Percentiles rank a stretch among this genome's conserved stretches.
phyloP scores from a whole-genome alignment of 2,888 invertebrate species.

The Oscheius sp. region DNA sequence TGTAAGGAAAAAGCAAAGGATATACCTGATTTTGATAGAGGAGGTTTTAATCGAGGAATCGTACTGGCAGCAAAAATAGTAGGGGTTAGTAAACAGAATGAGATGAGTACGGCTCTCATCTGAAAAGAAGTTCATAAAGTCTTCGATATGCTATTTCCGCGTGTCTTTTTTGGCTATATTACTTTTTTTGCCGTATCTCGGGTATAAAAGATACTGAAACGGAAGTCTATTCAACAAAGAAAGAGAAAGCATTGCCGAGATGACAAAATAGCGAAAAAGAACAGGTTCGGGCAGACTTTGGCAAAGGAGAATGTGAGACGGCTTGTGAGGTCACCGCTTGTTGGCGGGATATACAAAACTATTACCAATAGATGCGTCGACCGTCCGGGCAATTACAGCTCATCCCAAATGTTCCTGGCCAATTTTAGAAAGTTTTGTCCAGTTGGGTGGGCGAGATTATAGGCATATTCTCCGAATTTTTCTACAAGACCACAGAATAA shows the following conservation, averaged over 20 bases:
- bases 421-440: not conserved
- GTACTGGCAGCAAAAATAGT: constrained; percentile 10
- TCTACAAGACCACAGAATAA: constrained; percentile 1
- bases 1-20: not conserved
- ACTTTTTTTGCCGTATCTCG: too few species aligned
- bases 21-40: not conserved
- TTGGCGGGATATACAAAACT: not conserved
- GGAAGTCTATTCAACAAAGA: not conserved
- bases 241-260: constrained; percentile 4
- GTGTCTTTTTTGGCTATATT: too few species aligned
- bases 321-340: not conserved
- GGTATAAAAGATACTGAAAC: not conserved
- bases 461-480: constrained; percentile 9
- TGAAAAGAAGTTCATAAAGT: not conserved
- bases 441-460: not conserved
- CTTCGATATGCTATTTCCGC: too few species aligned
- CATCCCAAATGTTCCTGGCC: constrained; percentile 12
- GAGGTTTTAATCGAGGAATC: not conserved
- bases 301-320: not conserved
- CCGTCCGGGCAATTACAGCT: not conserved
- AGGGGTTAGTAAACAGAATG: not conserved
- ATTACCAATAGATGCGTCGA: not conserved
- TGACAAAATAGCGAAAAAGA: constrained; percentile 2
- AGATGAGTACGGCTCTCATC: constrained; percentile 16
- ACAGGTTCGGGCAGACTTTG: constrained; percentile 14